These are phyloP conservation scores for Clunio marinus DNA, from an alignment of 2,888 invertebrate species.

Conservation along the genomic window DNA sequence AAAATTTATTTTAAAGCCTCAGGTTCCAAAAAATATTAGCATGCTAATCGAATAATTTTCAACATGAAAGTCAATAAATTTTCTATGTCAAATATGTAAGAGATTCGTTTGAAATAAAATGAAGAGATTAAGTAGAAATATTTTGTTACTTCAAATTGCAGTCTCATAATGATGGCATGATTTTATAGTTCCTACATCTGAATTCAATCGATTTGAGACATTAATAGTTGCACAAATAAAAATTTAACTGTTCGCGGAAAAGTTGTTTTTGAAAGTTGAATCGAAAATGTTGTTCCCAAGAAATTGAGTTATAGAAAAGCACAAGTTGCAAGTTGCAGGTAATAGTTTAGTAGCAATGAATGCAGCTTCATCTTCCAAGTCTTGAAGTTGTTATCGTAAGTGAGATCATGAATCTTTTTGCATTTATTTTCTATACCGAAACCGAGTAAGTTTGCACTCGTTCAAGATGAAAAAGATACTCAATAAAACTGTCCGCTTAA, in stretches of 20 bases:
- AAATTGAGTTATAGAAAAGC: conserved; percentile 18
- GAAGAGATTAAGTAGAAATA: not conserved
- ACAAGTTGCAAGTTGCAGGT: conserved; percentile 8
- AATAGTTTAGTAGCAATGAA: too few species aligned
- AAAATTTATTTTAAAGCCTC: too few species aligned
- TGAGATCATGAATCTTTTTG: not conserved
- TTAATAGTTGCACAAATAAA: not conserved
- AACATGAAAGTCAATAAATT: too few species aligned
- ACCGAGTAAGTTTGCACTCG: too few species aligned
- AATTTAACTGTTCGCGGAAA: not conserved
- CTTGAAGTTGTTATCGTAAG: conserved; percentile 4
- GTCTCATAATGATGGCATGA: not conserved
- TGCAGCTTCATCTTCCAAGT: too few species aligned
- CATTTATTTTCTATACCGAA: too few species aligned
- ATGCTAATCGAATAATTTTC: too few species aligned
- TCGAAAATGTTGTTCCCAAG: not conserved
- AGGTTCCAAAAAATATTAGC: too few species aligned
- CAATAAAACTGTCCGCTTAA: too few species aligned
- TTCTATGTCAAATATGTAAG: too few species aligned
- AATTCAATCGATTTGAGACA: not conserved
- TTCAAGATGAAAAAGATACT: too few species aligned
- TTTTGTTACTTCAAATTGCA: not conserved
- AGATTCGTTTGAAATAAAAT: not conserved
- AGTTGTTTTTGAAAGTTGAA: conserved; percentile 38
- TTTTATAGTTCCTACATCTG: conserved; percentile 18